These are phyloP conservation scores for Palaemon carinicauda DNA, from an alignment of 1,140 invertebrate species.

Conservation along the genomic window DNA sequence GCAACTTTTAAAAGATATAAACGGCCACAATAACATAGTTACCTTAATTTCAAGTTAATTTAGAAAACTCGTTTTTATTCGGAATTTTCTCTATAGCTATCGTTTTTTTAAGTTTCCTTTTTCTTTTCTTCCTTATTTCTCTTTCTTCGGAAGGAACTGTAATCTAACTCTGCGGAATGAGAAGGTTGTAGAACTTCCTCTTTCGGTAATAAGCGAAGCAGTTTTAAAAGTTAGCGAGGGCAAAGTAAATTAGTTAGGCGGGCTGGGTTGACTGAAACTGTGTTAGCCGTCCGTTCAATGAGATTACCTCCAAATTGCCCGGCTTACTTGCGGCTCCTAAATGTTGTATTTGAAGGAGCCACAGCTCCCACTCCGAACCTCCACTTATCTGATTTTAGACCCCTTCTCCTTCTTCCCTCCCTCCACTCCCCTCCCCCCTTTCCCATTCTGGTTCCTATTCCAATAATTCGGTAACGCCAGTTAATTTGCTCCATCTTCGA, in stretches of 20 bases:
- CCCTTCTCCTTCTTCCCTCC: not conserved
- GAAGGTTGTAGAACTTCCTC: conserved; percentile 38
- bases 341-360: not conserved
- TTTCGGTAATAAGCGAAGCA: conserved; percentile 40
- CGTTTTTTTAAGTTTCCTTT: not conserved
- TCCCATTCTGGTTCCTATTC: not conserved
- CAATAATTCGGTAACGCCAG: not conserved
- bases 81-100: not conserved
- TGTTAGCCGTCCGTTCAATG: conserved; percentile 37
- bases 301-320: conserved; percentile 18
- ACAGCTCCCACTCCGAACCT: not conserved
- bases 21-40: too few species aligned
- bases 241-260: conserved; percentile 43
- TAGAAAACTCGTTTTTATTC: too few species aligned
- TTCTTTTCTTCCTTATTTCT: not conserved
- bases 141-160: conserved; percentile 4
- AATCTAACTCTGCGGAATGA: conserved; percentile 43
- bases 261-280: conserved; percentile 27
- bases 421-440: not conserved
- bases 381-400: not conserved
- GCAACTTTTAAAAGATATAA: too few species aligned
- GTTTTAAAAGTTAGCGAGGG: conserved; percentile 45
- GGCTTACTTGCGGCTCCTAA: conserved; percentile 17
- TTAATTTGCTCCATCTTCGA: not conserved
- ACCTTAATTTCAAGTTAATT: not conserved